phyloP scores from a whole-genome alignment of 2,797 vertebrate species.

The Cyprinodon diabolis region DNA sequence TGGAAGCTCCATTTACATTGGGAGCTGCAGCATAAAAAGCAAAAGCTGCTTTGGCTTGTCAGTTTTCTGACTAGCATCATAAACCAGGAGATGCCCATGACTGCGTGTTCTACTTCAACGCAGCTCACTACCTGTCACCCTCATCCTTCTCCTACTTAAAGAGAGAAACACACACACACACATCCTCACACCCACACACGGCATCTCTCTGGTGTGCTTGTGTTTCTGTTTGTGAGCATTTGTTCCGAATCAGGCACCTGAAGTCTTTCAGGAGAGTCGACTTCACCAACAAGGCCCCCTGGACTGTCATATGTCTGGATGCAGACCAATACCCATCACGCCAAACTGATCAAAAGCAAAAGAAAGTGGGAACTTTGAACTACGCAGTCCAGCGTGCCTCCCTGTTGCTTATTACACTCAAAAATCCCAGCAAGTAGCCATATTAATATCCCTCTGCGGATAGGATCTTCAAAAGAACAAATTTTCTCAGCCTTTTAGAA shows the following conservation, averaged over 20 bases:
- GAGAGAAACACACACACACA: conserved; percentile 22
- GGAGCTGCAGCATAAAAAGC: conserved; percentile 67
- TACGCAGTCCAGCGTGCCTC: conserved; percentile 57
- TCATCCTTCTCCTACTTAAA: conserved; percentile 40
- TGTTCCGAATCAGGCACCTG: conserved; percentile 81
- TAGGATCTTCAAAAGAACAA: conserved; percentile 55
- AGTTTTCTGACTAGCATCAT: conserved; percentile 80
- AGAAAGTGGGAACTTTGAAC: conserved; percentile 58
- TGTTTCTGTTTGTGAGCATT: conserved; percentile 79
- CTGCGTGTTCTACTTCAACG: conserved; percentile 71
- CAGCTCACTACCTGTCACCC: conserved; percentile 69
- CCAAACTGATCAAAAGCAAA: conserved; percentile 67
- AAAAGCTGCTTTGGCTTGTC: conserved; percentile 75
- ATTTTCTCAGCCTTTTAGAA: conserved; percentile 53
- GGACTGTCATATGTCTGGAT: conserved; percentile 81
- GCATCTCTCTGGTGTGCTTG: conserved; percentile 69
- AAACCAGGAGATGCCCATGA: conserved; percentile 75
- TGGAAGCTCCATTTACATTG: conserved; percentile 68
- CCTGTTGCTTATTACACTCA: conserved; percentile 57
- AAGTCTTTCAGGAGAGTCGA: conserved; percentile 63
- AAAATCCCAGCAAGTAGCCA: conserved; percentile 47
- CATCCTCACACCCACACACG: conserved; percentile 6
- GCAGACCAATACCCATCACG: conserved; percentile 72
- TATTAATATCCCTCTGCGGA: conserved; percentile 55
- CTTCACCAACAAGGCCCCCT: conserved; percentile 68